A percentile compares a stretch with the other conserved stretches of the same genome.
Conservation (phyloP, 2,888 invertebrate genomes). For the Mesorhabditis belari region DNA sequence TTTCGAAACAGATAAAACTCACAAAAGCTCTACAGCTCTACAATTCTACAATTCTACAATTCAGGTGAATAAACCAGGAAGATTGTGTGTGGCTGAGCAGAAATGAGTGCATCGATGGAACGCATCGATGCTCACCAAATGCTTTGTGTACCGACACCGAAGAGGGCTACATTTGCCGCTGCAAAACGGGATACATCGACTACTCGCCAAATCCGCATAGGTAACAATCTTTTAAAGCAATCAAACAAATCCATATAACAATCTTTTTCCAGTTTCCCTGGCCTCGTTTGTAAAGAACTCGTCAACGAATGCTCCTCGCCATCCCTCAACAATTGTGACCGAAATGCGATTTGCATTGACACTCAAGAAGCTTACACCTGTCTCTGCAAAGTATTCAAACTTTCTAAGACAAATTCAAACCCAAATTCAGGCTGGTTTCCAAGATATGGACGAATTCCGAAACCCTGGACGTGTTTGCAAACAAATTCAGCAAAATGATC, state of each 20-base stretch:
- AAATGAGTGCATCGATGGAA: conserved; percentile 48
- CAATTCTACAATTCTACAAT: no score
- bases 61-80: conserved; percentile 39
- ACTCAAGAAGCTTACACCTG: conserved; percentile 37
- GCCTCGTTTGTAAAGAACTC: conserved; percentile 44
- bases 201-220: conserved; percentile 50
- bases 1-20: no score
- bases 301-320: conserved; percentile 47
- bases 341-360: conserved; percentile 51
- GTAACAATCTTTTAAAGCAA: conserved; percentile 1
- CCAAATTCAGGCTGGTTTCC: conserved; percentile 47
- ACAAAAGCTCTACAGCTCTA: no score
- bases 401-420: conserved; percentile 37
- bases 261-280: conserved; percentile 24
- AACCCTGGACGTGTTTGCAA: conserved; percentile 51
- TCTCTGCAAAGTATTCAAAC: conserved; percentile 5
- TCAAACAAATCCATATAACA: neutral
- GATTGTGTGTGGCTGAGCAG: conserved; percentile 47
- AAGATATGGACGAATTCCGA: conserved; percentile 48
- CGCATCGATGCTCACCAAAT: conserved; percentile 45
- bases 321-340: conserved; percentile 39
- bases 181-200: conserved; percentile 52
- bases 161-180: conserved; percentile 49
- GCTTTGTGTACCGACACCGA: conserved; percentile 51
- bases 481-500: conserved; percentile 40